Evolutionary conservation across 2,888 invertebrate genomes (phyloP).

Genomic region (Cheilosia vulpina): DNA sequence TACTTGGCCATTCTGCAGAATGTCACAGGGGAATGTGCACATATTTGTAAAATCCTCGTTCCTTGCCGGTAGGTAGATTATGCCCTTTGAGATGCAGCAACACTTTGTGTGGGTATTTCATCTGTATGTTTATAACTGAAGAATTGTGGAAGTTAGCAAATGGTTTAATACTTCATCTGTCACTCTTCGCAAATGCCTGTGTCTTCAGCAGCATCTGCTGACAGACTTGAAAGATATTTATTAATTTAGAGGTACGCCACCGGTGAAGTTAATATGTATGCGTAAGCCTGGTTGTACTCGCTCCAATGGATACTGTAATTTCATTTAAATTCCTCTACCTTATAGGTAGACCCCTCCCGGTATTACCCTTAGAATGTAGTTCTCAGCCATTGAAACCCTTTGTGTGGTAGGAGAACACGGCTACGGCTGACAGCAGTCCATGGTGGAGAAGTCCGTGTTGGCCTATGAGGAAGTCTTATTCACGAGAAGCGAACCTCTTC

Average conservation of each 20-base stretch:
- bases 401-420: too few species aligned
- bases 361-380: too few species aligned
- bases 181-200: neutral
- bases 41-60: constrained; percentile 24
- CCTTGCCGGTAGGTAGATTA: constrained; percentile 20
- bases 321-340: too few species aligned
- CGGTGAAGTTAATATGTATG: too few species aligned
- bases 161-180: neutral
- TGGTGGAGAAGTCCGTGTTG: too few species aligned
- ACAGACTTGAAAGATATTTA: neutral
- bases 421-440: too few species aligned
- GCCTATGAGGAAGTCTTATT: too few species aligned
- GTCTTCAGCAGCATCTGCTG: neutral
- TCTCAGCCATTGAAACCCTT: too few species aligned
- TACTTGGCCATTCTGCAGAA: constrained; percentile 57
- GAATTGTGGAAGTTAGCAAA: neutral
- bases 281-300: too few species aligned
- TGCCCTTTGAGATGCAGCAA: neutral
- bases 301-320: too few species aligned
- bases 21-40: constrained; percentile 41
- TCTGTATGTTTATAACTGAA: neutral
- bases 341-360: too few species aligned
- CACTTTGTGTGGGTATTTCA: neutral
- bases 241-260: neutral
- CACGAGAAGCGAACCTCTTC: too few species aligned